Percentiles rank a stretch among this genome's conserved stretches.
These are phyloP conservation scores for Chitala chitala DNA, from an alignment of 2,113 vertebrate species.

Conservation along the genomic window DNA sequence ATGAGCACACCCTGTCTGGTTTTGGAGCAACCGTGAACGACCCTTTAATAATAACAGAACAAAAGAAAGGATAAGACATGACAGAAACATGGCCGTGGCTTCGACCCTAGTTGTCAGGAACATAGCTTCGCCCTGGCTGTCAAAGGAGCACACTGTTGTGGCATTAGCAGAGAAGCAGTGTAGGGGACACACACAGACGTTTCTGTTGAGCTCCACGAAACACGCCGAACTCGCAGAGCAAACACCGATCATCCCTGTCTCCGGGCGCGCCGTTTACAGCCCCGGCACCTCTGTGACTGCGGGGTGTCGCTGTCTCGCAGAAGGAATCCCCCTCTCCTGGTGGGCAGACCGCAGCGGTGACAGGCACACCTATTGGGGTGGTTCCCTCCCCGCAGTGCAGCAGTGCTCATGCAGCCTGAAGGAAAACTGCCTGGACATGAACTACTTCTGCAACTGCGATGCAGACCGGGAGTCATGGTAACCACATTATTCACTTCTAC, in stretches of 20 bases:
- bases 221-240: no score
- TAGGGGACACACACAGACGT: no score
- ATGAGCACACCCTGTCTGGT: no score
- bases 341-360: constrained; percentile 84
- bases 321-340: constrained; percentile 86
- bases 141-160: no score
- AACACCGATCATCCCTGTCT: no score
- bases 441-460: constrained; percentile 95
- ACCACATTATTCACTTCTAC: no score
- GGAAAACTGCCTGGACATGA: constrained; percentile 87
- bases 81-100: not conserved
- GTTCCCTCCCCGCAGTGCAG: constrained; percentile 81
- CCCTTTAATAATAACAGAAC: no score
- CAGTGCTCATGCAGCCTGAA: constrained; percentile 91
- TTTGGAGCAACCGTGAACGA: no score
- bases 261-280: not conserved
- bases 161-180: no score
- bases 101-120: not conserved
- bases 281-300: not conserved
- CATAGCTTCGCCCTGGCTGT: not conserved
- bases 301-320: constrained; percentile 53
- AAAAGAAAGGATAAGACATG: no score
- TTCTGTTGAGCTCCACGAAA: no score
- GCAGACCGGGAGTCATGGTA: constrained; percentile 59
- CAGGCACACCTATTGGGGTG: constrained; percentile 89